A percentile compares a stretch with the other conserved stretches of the same genome.
phyloP scores from a whole-genome alignment of 2,113 vertebrate species.

The Xyrauchen texanus region DNA sequence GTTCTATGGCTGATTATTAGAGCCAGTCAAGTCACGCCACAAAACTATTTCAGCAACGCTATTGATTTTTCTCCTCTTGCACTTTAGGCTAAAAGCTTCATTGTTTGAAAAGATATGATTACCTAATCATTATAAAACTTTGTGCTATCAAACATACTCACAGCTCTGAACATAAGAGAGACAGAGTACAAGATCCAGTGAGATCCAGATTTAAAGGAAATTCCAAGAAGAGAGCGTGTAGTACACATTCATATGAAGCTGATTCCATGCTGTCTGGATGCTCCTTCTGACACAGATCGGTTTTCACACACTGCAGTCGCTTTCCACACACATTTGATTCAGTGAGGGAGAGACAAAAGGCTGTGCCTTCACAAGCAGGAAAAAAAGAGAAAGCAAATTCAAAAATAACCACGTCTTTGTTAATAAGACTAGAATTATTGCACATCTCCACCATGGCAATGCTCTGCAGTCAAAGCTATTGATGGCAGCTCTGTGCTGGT shows the following conservation, averaged over 20 bases:
- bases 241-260: conserved; percentile 34
- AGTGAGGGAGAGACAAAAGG: conserved; percentile 51
- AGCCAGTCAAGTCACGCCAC: conserved; percentile 26
- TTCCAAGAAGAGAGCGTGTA: conserved; percentile 25
- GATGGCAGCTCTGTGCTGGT: conserved; percentile 54
- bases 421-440: conserved; percentile 58
- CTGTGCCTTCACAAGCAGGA: conserved; percentile 49
- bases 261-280: conserved; percentile 44
- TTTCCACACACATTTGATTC: conserved; percentile 50
- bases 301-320: conserved; percentile 47
- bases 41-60: conserved; percentile 50
- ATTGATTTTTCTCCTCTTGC: conserved; percentile 38
- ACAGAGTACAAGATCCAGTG: not conserved
- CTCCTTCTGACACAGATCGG: conserved; percentile 46
- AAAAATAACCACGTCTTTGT: conserved; percentile 53
- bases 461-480: conserved; percentile 62
- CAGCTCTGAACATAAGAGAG: conserved; percentile 25
- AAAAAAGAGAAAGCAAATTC: conserved; percentile 50
- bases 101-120: conserved; percentile 39
- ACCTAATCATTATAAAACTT: conserved; percentile 47
- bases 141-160: conserved; percentile 44
- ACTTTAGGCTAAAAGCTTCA: conserved; percentile 46
- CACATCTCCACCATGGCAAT: conserved; percentile 40
- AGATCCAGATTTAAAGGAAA: conserved; percentile 28
- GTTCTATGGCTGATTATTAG: conserved; percentile 38